Evolutionary conservation across 2,797 vertebrate genomes (phyloP).

Genomic region (Naso thynnoides): DNA sequence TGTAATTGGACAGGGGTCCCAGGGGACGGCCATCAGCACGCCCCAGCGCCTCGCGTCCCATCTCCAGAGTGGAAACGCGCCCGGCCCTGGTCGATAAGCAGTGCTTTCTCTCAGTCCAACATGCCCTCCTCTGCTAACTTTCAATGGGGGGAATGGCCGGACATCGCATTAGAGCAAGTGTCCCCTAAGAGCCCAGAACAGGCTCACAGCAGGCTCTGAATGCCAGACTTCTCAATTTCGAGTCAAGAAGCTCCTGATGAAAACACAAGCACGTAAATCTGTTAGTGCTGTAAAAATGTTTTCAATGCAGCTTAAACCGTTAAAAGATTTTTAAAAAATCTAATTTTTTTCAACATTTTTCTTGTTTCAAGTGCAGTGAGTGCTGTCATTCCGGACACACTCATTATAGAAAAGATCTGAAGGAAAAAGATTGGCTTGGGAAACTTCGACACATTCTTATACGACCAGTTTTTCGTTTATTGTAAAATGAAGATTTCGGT

Average conservation of each 20-base stretch:
- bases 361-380: neutral
- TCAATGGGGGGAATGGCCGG: slow-evolving; percentile 41
- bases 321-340: neutral
- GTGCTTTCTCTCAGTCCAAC: slow-evolving; percentile 45
- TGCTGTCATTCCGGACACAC: no score
- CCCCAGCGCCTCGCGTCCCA: slow-evolving; percentile 62
- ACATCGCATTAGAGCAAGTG: slow-evolving; percentile 31
- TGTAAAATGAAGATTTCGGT: neutral
- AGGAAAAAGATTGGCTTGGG: neutral
- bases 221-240: neutral
- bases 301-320: neutral
- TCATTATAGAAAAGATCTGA: neutral
- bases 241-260: neutral
- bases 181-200: slow-evolving; percentile 2
- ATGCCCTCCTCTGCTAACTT: slow-evolving; percentile 49
- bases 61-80: slow-evolving; percentile 66
- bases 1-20: slow-evolving; percentile 82
- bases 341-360: neutral
- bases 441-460: no score
- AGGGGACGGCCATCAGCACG: slow-evolving; percentile 72
- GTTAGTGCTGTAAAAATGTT: neutral
- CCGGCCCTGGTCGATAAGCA: slow-evolving; percentile 71
- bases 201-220: neutral
- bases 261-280: no score
- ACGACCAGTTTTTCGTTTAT: no score